Conservation (phyloP, 2,797 vertebrate species). For the Saguinus oedipus region DNA sequence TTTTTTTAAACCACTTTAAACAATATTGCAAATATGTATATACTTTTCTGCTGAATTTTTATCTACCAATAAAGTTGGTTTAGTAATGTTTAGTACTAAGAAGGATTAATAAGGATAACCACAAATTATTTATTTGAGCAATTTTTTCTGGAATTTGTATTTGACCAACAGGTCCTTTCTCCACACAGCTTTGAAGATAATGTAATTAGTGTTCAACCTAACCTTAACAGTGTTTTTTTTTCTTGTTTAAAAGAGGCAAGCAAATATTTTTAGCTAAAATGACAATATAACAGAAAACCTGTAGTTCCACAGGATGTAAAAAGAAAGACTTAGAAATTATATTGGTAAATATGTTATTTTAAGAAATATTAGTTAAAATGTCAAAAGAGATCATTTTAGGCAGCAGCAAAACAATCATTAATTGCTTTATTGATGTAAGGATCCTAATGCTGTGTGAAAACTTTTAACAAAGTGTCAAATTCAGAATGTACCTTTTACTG, state of each 20-base stretch:
- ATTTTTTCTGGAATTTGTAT: slow-evolving; percentile 41
- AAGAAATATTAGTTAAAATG: slow-evolving; percentile 51
- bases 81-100: not conserved
- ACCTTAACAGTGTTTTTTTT: not conserved
- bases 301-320: not conserved
- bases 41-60: not conserved
- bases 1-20: not conserved
- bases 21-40: slow-evolving; percentile 17
- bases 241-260: slow-evolving; percentile 6
- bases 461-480: not conserved
- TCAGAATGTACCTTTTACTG: slow-evolving; percentile 42
- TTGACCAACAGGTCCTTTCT: slow-evolving; percentile 26
- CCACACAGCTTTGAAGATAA: slow-evolving; percentile 33
- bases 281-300: not conserved
- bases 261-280: not conserved
- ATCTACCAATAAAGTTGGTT: not conserved
- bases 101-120: slow-evolving; percentile 4
- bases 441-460: slow-evolving; percentile 21
- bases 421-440: slow-evolving; percentile 33
- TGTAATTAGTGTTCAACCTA: not conserved
- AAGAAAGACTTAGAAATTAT: slow-evolving; percentile 42
- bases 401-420: not conserved
- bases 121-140: slow-evolving; percentile 33
- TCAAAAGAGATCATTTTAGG: not conserved
- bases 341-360: not conserved